Base-by-base conservation (phyloP, 1,140 invertebrate genomes). In the Lutraria rhynchaena region DNA sequence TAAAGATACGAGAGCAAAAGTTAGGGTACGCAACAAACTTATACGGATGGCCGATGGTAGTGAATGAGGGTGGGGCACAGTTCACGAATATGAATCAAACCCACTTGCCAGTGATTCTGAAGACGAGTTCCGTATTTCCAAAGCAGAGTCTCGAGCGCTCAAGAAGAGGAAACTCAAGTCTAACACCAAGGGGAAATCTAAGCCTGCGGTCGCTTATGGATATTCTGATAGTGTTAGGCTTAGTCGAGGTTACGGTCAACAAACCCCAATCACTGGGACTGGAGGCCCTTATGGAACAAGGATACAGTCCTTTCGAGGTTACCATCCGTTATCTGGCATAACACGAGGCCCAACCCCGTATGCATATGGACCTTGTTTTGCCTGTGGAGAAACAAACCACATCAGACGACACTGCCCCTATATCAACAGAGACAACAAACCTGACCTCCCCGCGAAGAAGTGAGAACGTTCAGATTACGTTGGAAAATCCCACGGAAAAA, bases 31-130 rank as follows among this genome's bases (percentile, higher is more conserved):
- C n/a, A n/a, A n/a, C n/a, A n/a, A 55, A 24, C 51, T 55, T 7
- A 55, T 55, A n/a, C n/a, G n/a, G 7, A 7, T 55, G 7, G n/a
- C 51, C 19, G 51, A 55, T 55, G 5, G 17, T 17, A 55, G 51
- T 24, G 51, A 55, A 7, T 55, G 19, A n/a, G 51, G 51, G 4
- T 55, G 51, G 51, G 9, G 51, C n/a, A 4, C 24, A 4, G 51
- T 55, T 4, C 7, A 55, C 51, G 7, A 9, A 24, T 55, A 55
- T 55, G 51, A 55, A 24, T 11, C 51, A 55, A 55, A 55, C 24
- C 51, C 51, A n/a, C 51, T 55, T n/a, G 51, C 51, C 5, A 24
- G 24, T 24, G 51, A 55, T 55, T 55, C 51, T 9, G 51, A 55
- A 4, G 51, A 55, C 51, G 51, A 55, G n/a, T 24, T 7, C 19